Evolutionary conservation across 2,888 invertebrate genomes (phyloP).

Genomic region (Hydropsyche betteni): DNA sequence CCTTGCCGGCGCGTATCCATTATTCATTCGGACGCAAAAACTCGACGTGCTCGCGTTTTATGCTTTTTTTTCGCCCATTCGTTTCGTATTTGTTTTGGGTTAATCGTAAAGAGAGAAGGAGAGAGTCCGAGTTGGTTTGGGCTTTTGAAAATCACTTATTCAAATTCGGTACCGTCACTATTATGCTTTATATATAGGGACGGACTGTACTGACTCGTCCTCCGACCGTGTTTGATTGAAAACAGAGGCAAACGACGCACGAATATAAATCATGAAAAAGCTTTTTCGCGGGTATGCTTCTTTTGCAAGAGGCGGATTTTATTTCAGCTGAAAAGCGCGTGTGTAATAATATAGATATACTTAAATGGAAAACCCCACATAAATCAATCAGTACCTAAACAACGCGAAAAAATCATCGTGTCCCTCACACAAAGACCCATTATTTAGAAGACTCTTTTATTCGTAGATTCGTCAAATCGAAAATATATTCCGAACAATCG

Average conservation of each 20-base stretch:
- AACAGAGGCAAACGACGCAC: constrained; percentile 37
- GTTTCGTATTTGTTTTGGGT: constrained; percentile 16
- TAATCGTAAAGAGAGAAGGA: constrained; percentile 34
- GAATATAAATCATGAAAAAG: constrained; percentile 39
- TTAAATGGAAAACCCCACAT: constrained; percentile 5
- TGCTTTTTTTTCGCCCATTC: constrained; percentile 6
- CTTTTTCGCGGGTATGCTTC: background rate
- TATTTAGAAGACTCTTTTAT: too few relatives aligned
- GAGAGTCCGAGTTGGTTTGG: background rate
- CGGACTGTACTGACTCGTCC: constrained; percentile 28
- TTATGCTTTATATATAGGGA: too few relatives aligned
- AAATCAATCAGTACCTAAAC: constrained; percentile 21
- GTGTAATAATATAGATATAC: background rate
- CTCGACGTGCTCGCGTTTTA: background rate
- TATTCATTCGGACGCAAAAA: constrained; percentile 39
- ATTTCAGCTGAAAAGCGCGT: background rate
- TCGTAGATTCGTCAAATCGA: too few relatives aligned
- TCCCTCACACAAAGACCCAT: constrained; percentile 4
- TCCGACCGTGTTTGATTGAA: constrained; percentile 33
- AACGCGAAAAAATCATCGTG: constrained; percentile 11
- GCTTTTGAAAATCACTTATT: constrained; percentile 41
- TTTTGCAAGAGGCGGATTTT: constrained; percentile 2
- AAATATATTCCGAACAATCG: too few relatives aligned
- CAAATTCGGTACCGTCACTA: constrained; percentile 18
- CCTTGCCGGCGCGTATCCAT: constrained; percentile 36